Base-by-base conservation (phyloP, 2,797 vertebrate genomes). In the Diplodus sargus region DNA sequence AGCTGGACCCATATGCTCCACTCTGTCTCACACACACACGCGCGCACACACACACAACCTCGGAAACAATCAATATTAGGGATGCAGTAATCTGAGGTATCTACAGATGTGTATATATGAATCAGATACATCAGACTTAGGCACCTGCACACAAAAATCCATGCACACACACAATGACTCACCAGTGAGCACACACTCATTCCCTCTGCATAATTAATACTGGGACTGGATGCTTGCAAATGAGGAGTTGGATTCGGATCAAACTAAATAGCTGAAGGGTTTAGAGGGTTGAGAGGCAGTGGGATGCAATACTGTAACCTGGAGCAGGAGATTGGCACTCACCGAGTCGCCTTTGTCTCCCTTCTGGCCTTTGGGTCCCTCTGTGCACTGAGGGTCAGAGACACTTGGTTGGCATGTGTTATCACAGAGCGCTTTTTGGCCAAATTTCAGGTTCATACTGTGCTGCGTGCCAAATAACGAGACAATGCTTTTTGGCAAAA, bases 331-430 rank as follows among this genome's bases (percentile, higher is more conserved):
- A 86, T 39, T 90, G 85, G 82, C 87, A 92, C 94, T 94, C 89
- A 95, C 95, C 92, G 58, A 4, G 47, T 94, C 92, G 83, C 93
- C 95, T 86, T 90, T 93, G 70, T 94, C 94, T 84, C 94, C 95
- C 86, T 95, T 95, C 84, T 87, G 91, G 87, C 93, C 94, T 30
- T 76, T 81, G 83, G 84, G 70, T 86, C 90, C 92, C 60, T 81
- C 78, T 52, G 84, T 53, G 82, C 93, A 93, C 93, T 94, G 80
- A 81, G 78, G 91, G 91, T 86, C 79, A 85, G 79, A 94, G 82
- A 93, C 81, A 92, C 67, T 84, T 54, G 53, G 87, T 91, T 91
- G 89, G 87, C 90, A 90, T 82, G 70, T 75, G 72, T 88, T 53
- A 84, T 83, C 71, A 83, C 47, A 86, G 51, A 85, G 1, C 16